Percentiles rank a stretch among this genome's conserved stretches.
Evolutionary conservation across 2,888 invertebrate species (phyloP).

Genomic region (Heterodera filipjevi): DNA sequence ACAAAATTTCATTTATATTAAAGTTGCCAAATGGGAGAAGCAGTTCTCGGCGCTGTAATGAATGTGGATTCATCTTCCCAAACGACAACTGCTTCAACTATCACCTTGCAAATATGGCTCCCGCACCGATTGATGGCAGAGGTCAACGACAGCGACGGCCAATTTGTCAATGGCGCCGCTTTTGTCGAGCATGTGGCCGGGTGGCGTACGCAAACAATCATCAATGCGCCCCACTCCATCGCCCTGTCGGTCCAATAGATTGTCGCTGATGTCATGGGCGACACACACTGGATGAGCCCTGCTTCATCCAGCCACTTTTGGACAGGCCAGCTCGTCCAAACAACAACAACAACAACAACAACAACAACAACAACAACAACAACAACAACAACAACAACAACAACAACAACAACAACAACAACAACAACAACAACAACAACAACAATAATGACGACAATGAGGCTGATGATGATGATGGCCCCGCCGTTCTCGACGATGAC

Average conservation of each 20-base stretch:
- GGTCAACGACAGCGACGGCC: neutral
- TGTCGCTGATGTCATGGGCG: neutral
- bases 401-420: too few relatives aligned
- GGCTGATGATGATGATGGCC: too few relatives aligned
- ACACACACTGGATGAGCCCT: neutral
- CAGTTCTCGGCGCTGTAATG: neutral
- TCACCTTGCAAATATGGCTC: constrained; percentile 7
- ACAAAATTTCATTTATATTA: too few relatives aligned
- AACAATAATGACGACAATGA: too few relatives aligned
- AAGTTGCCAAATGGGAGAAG: too few relatives aligned
- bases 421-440: too few relatives aligned
- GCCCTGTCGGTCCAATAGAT: neutral
- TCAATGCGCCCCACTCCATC: neutral
- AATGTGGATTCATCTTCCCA: constrained; percentile 12
- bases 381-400: too few relatives aligned
- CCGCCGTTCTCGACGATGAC: too few relatives aligned
- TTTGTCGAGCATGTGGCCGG: neutral
- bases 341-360: too few relatives aligned
- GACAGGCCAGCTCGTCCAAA: too few relatives aligned
- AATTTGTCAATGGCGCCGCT: constrained; percentile 10
- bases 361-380: too few relatives aligned
- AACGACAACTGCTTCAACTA: neutral
- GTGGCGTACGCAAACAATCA: neutral
- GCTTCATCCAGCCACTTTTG: neutral
- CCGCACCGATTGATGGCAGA: neutral